Evolutionary conservation across 2,888 invertebrate genomes (phyloP), one percentile per base, ranked within the genome.

Genomic region (Hyalella azteca): DNA sequence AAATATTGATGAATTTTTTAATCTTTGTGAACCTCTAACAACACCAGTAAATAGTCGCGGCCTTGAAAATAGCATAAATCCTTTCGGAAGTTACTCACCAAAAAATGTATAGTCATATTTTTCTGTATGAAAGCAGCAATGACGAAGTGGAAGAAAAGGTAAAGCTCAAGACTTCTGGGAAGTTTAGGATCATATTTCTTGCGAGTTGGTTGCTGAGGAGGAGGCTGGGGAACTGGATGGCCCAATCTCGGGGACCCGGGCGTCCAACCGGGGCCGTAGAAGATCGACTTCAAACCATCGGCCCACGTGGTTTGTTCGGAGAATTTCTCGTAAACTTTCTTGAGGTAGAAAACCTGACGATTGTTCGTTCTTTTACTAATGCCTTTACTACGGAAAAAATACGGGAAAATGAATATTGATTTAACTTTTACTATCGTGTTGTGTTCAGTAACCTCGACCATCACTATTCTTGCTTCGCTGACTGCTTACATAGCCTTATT

Each of bases 101-200:
- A n/a, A 22, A 40, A 45, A 40, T 75, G 40, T 11, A 75, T 11
- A 22, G 22, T 9, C 1, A 75, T 0, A 26, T 13, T 26, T 45
- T 39, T 40, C 41, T 75, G 75, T 2, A 45, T 45, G 26, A 26
- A 40, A 45, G 29, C 36, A 0, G 92, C 90, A 1, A 93, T 88
- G 36, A 90, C 87, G 87, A 93, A 93, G 86, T 94, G 93, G 0
- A 91, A 85, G 0, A 91, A 87, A 7, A 93, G 88, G 86, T 94
- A 94, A 0, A 91, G 81, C 85, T 91, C 92, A 86, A 92, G 92
- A 93, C 93, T 93, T 0, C 3, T 32, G 4, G 93, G 91, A 3
- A 93, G 87, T 41, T 89, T 87, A 0, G 92, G 91, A 86, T 93
- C 91, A 86, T 92, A 93, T 85, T 92, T 92, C 22, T 90, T 41